Percentiles rank a stretch among this genome's conserved stretches.
phyloP scores from a whole-genome alignment of 2,797 vertebrate genomes.

The Onychomys torridus region DNA sequence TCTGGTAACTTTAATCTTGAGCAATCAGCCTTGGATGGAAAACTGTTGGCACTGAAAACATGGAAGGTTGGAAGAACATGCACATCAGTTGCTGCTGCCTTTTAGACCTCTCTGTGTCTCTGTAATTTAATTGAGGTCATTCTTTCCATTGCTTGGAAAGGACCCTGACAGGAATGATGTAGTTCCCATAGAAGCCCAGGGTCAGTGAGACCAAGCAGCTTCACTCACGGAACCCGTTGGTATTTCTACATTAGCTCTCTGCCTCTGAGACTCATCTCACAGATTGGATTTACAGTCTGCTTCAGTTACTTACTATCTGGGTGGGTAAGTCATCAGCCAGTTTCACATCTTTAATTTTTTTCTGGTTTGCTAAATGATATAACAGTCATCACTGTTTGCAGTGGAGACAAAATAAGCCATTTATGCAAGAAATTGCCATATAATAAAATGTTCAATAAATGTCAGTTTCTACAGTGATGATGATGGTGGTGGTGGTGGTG shows the following conservation, averaged over 20 bases:
- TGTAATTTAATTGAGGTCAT: not conserved
- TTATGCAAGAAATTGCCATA: not conserved
- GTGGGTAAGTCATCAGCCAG: not conserved
- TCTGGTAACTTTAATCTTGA: constrained; percentile 1
- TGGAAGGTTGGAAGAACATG: not conserved
- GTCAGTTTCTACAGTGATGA: not conserved
- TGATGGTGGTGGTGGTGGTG: not conserved
- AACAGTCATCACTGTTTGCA: not conserved
- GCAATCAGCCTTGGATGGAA: not conserved
- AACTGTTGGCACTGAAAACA: not conserved
- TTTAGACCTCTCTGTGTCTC: not conserved
- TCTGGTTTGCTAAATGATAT: constrained; percentile 3
- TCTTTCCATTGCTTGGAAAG: constrained; percentile 31
- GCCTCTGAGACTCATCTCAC: not conserved
- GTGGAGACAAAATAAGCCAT: not conserved
- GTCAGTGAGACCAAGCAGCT: not conserved
- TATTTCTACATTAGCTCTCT: not conserved
- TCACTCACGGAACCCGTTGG: not conserved
- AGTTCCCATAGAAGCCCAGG: not conserved
- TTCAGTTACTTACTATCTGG: not conserved
- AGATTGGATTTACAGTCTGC: not conserved
- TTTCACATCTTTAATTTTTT: not conserved
- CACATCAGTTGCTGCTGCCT: not conserved
- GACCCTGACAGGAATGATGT: not conserved
- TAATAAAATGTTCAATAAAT: not conserved